Evolutionary conservation across 2,797 vertebrate species (phyloP), one percentile per base, ranked within the genome.

Genomic region (Craterocephalus amniculus): DNA sequence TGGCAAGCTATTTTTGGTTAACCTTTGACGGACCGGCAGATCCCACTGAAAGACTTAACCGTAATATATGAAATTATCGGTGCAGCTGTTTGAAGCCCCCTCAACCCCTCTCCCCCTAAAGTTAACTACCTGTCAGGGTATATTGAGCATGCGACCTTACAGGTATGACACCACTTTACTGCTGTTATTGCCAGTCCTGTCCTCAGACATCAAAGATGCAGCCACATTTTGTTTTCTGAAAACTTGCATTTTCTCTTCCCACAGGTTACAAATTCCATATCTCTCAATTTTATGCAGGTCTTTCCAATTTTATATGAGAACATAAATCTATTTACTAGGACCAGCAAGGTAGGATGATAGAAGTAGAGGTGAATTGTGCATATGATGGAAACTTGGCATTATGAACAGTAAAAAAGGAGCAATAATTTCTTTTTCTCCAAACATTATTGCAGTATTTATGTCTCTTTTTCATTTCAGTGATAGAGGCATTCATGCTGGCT

Each of bases 1-100:
- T 74, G 73, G 80, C 63, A 52, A 76, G 73, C 73, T 77, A 81
- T 83, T 83, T 91, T 87, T 84, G 85, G 87, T 91, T 89, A 90
- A 90, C 81, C 86, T 90, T 86, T 87, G 80, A 87, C 80, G 49
- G 77, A 63, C 54, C 32, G 57, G 61, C 43, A 58, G 62, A 76
- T 73, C 72, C 45, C 65, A 49, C 45, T 56, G 76, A 76, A 59
- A 9, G 52, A 77, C 75, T 83, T 84, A 49, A 76, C 66, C 58
- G 69, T 70, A 63, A 78, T 83, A 87, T 63, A 81, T 70, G 56
- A 74, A 88, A 86, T 82, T 73, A 74, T 79, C 72, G 22, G 27
- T 67, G 20, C 74, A 60, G 63, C 63, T 79, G 70, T 66, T 87
- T 82, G 79, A 86, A 80, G 60, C 75, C 67, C 59, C 40, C 67